Base-by-base conservation (phyloP, 2,113 vertebrate species). In the Orcinus orca region DNA sequence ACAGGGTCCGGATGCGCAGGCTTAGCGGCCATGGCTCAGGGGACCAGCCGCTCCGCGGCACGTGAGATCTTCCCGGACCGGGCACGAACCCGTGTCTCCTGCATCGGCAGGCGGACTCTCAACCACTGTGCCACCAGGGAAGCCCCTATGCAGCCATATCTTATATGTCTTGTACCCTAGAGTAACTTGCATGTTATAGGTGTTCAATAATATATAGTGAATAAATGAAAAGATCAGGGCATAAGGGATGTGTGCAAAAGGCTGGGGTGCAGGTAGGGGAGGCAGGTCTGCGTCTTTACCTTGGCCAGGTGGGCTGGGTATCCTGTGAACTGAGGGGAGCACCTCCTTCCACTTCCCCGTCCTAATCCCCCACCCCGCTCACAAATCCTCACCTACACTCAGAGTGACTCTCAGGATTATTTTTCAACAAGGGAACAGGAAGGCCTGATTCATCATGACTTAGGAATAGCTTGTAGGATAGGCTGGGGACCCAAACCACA, bases 351-450 rank as follows among this genome's bases (percentile, higher is more conserved):
- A 3, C 33, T 17, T 6, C 5, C 4, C 36, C 2, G 17, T 26
- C 12, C 23, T 77, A 25, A n/a, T 13, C 25, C n/a, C 41, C 29
- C 38, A 68, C 31, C 14, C 25, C 21, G 38, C 47, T 38, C 53
- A 38, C 60, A 55, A 12, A 8, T 7, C 5, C 26, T n/a, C 6
- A 3, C 14, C 9, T 41, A 18, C 0, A 41, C 7, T 41, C 47
- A 38, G 41, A 84, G 14, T 63, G 41, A 95, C 31, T 80, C 41
- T 50, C 9, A 84, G 44, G 36, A 44, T 93, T 89, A n/a, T 38
- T 95, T 93, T 87, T 92, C 88, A 92, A 50, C 15, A n/a, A 3
- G 1, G 2, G 31, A 93, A 38, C 38, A 81, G 63, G 68, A 77
- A 67, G 23, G 4, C 4, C 26, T 44, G 53, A 53, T 80, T 60